Percentiles rank a stretch among this genome's conserved stretches.
These are phyloP conservation scores for Chelonus formosanus DNA, from an alignment of 2,888 invertebrate genomes.

Conservation along the genomic window DNA sequence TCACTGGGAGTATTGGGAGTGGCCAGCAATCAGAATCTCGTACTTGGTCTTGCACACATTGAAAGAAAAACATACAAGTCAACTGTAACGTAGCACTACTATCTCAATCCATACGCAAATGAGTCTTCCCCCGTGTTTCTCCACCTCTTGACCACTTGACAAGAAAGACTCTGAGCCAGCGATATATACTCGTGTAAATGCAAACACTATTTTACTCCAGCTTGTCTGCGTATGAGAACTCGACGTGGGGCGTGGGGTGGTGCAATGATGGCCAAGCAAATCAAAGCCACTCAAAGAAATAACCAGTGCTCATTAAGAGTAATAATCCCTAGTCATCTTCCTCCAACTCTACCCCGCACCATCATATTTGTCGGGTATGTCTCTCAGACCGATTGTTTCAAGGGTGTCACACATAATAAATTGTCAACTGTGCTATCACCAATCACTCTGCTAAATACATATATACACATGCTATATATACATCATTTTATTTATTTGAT, in stretches of 20 bases:
- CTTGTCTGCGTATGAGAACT: constrained; percentile 8
- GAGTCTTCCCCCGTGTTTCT: constrained; percentile 49
- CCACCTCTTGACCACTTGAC: constrained; percentile 13
- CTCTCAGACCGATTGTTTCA: constrained; percentile 56
- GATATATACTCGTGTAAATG: constrained; percentile 7
- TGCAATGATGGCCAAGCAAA: constrained; percentile 48
- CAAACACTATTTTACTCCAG: not conserved
- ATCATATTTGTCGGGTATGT: constrained; percentile 1
- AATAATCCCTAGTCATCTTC: constrained; percentile 54
- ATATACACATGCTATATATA: constrained; percentile 1
- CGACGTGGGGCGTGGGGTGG: constrained; percentile 34
- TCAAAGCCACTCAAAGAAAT: constrained; percentile 63
- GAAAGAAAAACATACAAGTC: constrained; percentile 17
- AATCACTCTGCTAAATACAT: not conserved
- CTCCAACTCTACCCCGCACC: constrained; percentile 25
- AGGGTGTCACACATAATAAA: constrained; percentile 57
- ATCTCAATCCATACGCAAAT: constrained; percentile 63
- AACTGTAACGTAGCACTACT: constrained; percentile 48
- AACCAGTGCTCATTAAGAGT: constrained; percentile 62
- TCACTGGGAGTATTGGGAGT: constrained; percentile 48
- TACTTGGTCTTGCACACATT: constrained; percentile 47
- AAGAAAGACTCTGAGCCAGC: constrained; percentile 5
- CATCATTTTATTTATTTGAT: no score
- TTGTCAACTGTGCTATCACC: constrained; percentile 40
- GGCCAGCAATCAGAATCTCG: constrained; percentile 57